These are phyloP conservation scores for Adela reaumurella DNA, from an alignment of 2,888 invertebrate genomes.

Conservation along the genomic window DNA sequence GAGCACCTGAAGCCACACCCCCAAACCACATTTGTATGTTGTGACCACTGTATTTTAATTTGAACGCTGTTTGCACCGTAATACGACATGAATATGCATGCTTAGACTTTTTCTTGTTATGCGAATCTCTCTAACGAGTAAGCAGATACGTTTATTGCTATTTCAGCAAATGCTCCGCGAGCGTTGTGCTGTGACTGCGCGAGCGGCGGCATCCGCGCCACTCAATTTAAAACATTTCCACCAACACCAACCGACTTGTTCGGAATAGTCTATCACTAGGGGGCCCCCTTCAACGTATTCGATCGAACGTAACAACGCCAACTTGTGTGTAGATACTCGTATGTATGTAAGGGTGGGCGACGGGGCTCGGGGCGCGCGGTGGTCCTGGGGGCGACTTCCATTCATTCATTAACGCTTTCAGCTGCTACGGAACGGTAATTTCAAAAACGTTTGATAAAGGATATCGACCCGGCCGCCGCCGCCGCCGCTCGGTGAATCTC, in stretches of 20 bases:
- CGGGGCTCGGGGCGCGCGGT: background rate
- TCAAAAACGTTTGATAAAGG: background rate
- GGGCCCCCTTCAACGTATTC: no score
- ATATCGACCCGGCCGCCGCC: background rate
- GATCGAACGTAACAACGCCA: no score
- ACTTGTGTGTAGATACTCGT: no score
- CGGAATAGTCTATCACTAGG: no score
- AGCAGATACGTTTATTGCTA: background rate
- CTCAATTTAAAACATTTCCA: background rate
- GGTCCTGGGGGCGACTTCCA: background rate
- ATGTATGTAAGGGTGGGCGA: no score
- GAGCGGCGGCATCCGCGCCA: no score
- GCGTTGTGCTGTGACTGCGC: background rate
- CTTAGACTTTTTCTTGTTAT: background rate
- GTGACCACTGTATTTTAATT: no score
- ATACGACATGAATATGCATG: background rate
- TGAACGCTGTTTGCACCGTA: no score
- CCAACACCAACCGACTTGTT: no score
- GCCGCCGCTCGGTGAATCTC: background rate
- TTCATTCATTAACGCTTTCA: background rate
- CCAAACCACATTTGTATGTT: no score
- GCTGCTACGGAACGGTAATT: background rate
- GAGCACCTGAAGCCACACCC: no score
- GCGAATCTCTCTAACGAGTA: background rate
- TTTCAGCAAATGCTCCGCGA: background rate